Evolutionary conservation across 2,113 vertebrate genomes (phyloP).

Genomic region (rat (Rattus norvegicus)): GRCr8 NC_086030.1:3714001-3714500

Average conservation of each 20-base stretch:
- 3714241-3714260: not conserved
- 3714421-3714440: not conserved
- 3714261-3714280: not conserved
- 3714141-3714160: too few species aligned
- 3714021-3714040: too few species aligned
- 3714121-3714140: too few species aligned
- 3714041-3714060: too few species aligned
- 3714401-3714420: not conserved
- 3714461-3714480: not conserved
- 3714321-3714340: not conserved
- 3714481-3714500: not conserved
- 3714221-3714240: not conserved
- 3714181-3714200: too few species aligned
- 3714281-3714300: not conserved
- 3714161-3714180: too few species aligned
- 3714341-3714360: not conserved
- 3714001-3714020: too few species aligned
- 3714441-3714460: not conserved
- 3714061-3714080: too few species aligned
- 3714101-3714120: too few species aligned
- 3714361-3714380: not conserved
- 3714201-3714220: not conserved
- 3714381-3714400: not conserved
- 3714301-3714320: not conserved
- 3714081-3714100: too few species aligned